These are phyloP conservation scores for Myanophis thanlyinensis DNA, from an alignment of 2,113 vertebrate genomes.

Conservation along the genomic window DNA sequence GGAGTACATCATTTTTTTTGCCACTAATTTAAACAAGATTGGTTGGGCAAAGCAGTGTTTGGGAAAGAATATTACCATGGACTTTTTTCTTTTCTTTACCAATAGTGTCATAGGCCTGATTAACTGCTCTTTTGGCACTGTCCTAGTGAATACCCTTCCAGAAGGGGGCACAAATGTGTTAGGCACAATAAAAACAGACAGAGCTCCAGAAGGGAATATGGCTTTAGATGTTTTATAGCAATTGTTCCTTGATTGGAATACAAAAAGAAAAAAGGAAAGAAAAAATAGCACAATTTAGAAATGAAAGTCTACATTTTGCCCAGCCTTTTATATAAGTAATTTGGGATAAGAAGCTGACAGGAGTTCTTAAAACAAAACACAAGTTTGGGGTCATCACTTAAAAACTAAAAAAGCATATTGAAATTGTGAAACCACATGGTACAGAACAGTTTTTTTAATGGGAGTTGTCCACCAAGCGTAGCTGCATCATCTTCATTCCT, in stretches of 20 bases:
- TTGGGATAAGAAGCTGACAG: conserved; percentile 70
- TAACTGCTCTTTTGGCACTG: conserved; percentile 52
- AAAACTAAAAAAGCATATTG: conserved; percentile 24
- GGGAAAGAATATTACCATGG: conserved; percentile 63
- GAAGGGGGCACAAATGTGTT: conserved; percentile 42
- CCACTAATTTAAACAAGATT: conserved; percentile 64
- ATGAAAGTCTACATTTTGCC: conserved; percentile 61
- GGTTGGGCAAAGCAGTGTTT: conserved; percentile 68
- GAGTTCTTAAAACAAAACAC: conserved; percentile 58
- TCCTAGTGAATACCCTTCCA: conserved; percentile 44
- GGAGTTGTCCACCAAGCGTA: neutral
- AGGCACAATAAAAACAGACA: conserved; percentile 54
- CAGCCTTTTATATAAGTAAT: conserved; percentile 78
- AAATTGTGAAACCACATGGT: conserved; percentile 5
- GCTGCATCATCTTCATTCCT: neutral
- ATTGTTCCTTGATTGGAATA: conserved; percentile 53
- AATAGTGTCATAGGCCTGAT: conserved; percentile 65
- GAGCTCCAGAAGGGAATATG: conserved; percentile 58
- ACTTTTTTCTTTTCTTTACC: conserved; percentile 59
- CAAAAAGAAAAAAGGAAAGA: conserved; percentile 3
- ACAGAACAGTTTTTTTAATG: conserved; percentile 10
- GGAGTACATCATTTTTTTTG: conserved; percentile 67
- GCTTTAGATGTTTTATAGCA: conserved; percentile 63
- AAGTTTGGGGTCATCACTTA: conserved; percentile 52
- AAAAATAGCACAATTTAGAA: conserved; percentile 53